Conservation (phyloP, 2,888 invertebrate genomes). For the Chrysolina haemoptera region DNA sequence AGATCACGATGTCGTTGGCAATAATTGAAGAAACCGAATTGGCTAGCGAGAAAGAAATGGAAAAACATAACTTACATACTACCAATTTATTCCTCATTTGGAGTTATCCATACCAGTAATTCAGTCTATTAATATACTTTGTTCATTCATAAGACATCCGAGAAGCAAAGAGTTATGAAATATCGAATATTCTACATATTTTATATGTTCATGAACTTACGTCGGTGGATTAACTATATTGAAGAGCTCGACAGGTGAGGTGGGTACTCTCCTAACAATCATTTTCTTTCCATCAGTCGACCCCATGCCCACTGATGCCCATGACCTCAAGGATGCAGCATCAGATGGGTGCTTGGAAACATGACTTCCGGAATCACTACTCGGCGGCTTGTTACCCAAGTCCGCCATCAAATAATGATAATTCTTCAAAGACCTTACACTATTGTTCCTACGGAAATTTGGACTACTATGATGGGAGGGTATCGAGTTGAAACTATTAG, state of each 20-base stretch:
- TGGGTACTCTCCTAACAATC: conserved; percentile 87
- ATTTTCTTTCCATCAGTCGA: conserved; percentile 90
- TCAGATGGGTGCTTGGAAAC: conserved; percentile 71
- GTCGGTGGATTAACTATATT: conserved; percentile 89
- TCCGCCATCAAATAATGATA: conserved; percentile 55
- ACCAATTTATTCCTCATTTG: too few relatives aligned
- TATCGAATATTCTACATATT: neutral
- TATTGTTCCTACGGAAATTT: conserved; percentile 60
- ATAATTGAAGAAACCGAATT: too few relatives aligned
- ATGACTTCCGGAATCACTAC: conserved; percentile 74
- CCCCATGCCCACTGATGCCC: conserved; percentile 90
- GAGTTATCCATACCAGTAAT: too few relatives aligned
- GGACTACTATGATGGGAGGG: conserved; percentile 58
- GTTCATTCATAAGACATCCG: too few relatives aligned
- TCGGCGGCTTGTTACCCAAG: conserved; percentile 45
- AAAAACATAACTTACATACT: too few relatives aligned
- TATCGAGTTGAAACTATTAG: conserved; percentile 48
- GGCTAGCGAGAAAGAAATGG: too few relatives aligned
- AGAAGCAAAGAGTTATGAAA: too few relatives aligned
- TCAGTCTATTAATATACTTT: too few relatives aligned
- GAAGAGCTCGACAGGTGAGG: conserved; percentile 88
- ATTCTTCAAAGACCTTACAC: conserved; percentile 60
- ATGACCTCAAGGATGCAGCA: conserved; percentile 82
- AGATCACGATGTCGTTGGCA: too few relatives aligned
- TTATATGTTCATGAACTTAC: conserved; percentile 72